Percentiles rank a stretch among this genome's conserved stretches.
Evolutionary conservation across 2,888 invertebrate genomes (phyloP).

Genomic region (Agrotis exclamationis): DNA sequence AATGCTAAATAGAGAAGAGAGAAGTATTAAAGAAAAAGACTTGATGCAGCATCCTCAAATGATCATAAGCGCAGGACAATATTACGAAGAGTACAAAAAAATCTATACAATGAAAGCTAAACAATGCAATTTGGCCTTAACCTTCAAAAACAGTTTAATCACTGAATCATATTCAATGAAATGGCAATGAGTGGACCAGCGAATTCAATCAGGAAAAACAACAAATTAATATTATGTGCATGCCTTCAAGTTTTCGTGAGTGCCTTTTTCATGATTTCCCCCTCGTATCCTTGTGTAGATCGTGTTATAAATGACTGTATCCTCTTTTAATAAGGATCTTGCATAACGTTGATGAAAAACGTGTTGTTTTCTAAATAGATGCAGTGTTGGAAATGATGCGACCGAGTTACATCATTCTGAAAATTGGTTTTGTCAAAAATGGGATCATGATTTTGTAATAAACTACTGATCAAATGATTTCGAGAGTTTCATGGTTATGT

Average conservation of each 20-base stretch:
- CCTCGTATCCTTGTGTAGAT: slow-evolving; percentile 41
- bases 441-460: too few relatives aligned
- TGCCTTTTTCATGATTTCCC: slow-evolving; percentile 50
- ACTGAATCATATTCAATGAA: neutral
- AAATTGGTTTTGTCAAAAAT: neutral
- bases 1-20: neutral
- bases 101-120: neutral
- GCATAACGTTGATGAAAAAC: slow-evolving; percentile 34
- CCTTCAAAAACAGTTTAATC: slow-evolving; percentile 8
- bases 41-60: neutral
- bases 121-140: too few relatives aligned
- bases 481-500: too few relatives aligned
- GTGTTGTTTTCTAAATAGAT: slow-evolving; percentile 47
- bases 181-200: slow-evolving; percentile 9
- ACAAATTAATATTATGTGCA: neutral
- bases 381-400: neutral
- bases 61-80: neutral
- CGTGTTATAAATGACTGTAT: slow-evolving; percentile 54
- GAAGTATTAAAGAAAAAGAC: neutral
- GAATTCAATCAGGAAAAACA: slow-evolving; percentile 7
- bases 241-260: slow-evolving; percentile 18
- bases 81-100: neutral
- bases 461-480: too few relatives aligned
- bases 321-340: slow-evolving; percentile 53
- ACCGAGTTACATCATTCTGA: neutral